These are phyloP conservation scores for Osmoderma eremita DNA, from an alignment of 2,888 invertebrate genomes.

Conservation along the genomic window DNA sequence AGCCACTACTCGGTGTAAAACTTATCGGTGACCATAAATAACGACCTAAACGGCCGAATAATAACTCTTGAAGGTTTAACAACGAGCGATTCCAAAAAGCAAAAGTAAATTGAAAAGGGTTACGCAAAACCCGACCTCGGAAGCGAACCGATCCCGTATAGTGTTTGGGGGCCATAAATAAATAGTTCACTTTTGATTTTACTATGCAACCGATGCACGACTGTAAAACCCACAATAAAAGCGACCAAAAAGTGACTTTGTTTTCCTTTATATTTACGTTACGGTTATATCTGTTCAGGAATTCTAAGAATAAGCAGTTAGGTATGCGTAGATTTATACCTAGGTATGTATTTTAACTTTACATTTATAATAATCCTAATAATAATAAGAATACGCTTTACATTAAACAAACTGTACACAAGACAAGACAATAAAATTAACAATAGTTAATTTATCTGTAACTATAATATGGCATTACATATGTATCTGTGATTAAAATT, in stretches of 20 bases:
- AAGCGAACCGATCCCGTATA: slow-evolving; percentile 51
- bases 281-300: slow-evolving; percentile 9
- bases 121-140: slow-evolving; percentile 53
- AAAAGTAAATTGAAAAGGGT: slow-evolving; percentile 56
- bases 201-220: slow-evolving; percentile 41
- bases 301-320: no score
- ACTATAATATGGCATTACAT: no score
- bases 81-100: slow-evolving; percentile 50
- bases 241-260: slow-evolving; percentile 18
- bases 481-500: no score
- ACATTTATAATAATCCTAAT: no score
- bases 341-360: no score
- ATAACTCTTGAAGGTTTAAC: slow-evolving; percentile 47
- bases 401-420: no score
- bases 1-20: slow-evolving; percentile 38
- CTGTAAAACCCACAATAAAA: slow-evolving; percentile 39
- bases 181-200: slow-evolving; percentile 56
- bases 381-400: no score
- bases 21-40: slow-evolving; percentile 47
- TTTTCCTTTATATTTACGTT: neutral
- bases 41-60: slow-evolving; percentile 45
- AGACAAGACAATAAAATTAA: no score
- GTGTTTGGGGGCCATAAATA: slow-evolving; percentile 52
- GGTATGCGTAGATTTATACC: no score
- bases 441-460: no score